Evolutionary conservation across 2,113 vertebrate genomes (phyloP).

Genomic region (Chlorocebus sabaeus): DNA sequence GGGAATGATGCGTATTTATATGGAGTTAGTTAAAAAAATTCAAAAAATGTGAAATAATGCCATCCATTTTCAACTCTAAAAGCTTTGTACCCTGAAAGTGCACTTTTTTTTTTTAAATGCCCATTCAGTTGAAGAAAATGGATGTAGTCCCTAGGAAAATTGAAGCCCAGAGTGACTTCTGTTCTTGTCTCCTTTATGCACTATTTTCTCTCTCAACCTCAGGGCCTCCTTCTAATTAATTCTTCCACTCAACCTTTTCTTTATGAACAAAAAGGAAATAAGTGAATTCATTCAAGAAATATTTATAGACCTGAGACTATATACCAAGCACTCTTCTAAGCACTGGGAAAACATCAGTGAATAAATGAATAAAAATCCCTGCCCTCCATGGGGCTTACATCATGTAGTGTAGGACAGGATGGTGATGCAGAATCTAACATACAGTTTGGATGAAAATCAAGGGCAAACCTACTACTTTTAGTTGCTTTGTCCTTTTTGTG

Average conservation of each 20-base stretch:
- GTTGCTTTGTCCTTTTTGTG: background rate
- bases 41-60: background rate
- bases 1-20: background rate
- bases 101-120: background rate
- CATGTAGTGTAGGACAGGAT: background rate
- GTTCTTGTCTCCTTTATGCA: background rate
- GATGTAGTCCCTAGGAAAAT: background rate
- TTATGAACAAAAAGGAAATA: background rate
- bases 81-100: background rate
- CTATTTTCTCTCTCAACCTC: background rate
- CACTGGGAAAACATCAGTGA: background rate
- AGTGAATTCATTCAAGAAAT: background rate
- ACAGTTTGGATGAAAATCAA: background rate
- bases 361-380: background rate
- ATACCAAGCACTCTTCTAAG: background rate
- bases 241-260: background rate
- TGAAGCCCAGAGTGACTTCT: background rate
- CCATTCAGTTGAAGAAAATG: background rate
- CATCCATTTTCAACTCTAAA: background rate
- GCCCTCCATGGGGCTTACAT: background rate
- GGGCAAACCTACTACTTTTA: background rate
- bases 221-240: background rate
- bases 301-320: background rate
- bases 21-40: background rate
- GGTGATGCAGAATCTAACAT: background rate